Evolutionary conservation across 2,888 invertebrate species (phyloP).

Genomic region (Ashinkailepas kermadecensis): DNA sequence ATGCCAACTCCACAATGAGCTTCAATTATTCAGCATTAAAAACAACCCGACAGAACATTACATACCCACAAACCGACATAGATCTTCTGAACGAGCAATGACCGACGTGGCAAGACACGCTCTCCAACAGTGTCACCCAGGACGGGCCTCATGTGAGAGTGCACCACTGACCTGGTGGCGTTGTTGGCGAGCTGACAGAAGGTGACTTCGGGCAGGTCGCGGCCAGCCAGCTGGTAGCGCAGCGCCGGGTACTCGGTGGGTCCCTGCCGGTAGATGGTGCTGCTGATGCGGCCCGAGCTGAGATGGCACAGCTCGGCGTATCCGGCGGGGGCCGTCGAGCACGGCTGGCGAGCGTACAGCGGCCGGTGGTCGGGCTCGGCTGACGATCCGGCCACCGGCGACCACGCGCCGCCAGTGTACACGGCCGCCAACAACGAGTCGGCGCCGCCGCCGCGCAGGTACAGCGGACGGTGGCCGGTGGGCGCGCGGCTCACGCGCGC

Average conservation of each 20-base stretch:
- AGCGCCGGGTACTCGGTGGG: conserved; percentile 16
- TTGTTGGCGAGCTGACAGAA: background rate
- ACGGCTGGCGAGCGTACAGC: conserved; percentile 10
- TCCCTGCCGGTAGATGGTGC: background rate
- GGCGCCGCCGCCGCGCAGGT: conserved; percentile 19
- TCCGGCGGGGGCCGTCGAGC: background rate
- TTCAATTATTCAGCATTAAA: too few species aligned
- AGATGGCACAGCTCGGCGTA: background rate
- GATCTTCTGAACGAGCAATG: too few species aligned
- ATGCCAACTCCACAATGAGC: too few species aligned
- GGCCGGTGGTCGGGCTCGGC: conserved; percentile 7
- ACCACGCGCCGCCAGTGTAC: conserved; percentile 12
- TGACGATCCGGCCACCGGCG: background rate
- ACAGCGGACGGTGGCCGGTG: conserved; percentile 3
- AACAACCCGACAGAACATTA: too few species aligned
- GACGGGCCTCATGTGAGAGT: too few species aligned
- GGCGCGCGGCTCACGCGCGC: background rate
- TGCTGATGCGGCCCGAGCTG: conserved; percentile 2
- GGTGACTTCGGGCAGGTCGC: conserved; percentile 19
- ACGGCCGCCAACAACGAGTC: conserved; percentile 11
- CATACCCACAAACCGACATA: too few species aligned
- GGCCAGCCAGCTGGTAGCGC: conserved; percentile 21
- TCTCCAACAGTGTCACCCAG: too few species aligned
- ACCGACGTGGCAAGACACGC: background rate
- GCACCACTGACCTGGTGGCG: background rate